phyloP scores from a whole-genome alignment of 2,888 invertebrate species.

The Urechis unicinctus region DNA sequence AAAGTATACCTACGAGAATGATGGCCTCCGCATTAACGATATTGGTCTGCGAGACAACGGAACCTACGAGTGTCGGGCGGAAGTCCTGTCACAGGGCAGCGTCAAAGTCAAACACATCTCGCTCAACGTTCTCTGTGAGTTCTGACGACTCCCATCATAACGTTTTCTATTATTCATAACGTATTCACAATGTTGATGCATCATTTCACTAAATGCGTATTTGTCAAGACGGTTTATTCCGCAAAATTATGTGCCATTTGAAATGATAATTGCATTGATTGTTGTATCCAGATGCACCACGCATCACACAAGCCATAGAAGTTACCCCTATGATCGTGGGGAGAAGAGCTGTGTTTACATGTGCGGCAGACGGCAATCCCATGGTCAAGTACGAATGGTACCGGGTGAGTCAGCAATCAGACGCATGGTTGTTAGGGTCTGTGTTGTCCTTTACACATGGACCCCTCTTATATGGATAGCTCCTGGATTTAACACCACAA shows the following conservation, averaged over 20 bases:
- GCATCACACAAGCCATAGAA: neutral
- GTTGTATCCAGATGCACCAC: constrained; percentile 5
- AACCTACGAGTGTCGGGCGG: constrained; percentile 3
- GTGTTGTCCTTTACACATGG: no score
- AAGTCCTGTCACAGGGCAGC: neutral
- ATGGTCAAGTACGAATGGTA: constrained; percentile 10
- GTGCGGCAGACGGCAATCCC: constrained; percentile 8
- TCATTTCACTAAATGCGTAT: no score
- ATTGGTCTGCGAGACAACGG: constrained; percentile 1
- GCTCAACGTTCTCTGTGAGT: constrained; percentile 3
- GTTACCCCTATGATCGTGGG: neutral
- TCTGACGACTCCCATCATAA: neutral
- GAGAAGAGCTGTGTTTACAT: constrained; percentile 2
- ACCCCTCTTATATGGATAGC: no score
- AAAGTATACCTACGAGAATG: neutral
- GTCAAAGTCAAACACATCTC: constrained; percentile 1
- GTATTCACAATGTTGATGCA: no score
- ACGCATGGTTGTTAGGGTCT: no score
- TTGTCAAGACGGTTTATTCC: neutral
- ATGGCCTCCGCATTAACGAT: neutral
- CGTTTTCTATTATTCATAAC: no score
- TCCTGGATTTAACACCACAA: no score
- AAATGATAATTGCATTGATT: neutral
- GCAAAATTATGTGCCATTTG: neutral
- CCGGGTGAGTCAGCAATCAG: constrained; percentile 1